phyloP scores from a whole-genome alignment of 2,888 invertebrate genomes.

The Colletes collaris region DNA sequence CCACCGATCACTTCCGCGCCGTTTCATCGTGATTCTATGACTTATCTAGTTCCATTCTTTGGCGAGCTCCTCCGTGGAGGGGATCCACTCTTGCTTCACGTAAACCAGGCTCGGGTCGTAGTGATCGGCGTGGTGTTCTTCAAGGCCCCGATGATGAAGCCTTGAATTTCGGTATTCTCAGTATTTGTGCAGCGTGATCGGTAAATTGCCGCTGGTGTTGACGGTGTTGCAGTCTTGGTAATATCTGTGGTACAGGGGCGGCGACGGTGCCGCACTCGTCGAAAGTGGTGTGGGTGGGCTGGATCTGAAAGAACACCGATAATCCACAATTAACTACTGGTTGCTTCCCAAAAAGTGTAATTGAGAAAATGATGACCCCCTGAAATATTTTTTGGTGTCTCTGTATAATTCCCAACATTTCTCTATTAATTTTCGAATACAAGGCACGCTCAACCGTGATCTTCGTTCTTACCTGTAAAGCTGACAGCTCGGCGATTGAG shows the following conservation, averaged over 20 bases:
- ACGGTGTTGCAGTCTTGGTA: slow-evolving; percentile 82
- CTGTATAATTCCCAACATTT: too few species aligned
- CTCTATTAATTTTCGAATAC: too few species aligned
- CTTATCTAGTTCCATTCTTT: slow-evolving; percentile 78
- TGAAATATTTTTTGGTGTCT: too few species aligned
- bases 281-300: slow-evolving; percentile 81
- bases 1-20: slow-evolving; percentile 1
- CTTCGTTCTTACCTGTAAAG: slow-evolving; percentile 77
- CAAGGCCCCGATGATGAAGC: slow-evolving; percentile 77
- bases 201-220: slow-evolving; percentile 80
- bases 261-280: slow-evolving; percentile 79
- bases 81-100: slow-evolving; percentile 81
- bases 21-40: slow-evolving; percentile 28
- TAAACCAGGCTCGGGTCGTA: slow-evolving; percentile 78
- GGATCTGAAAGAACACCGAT: slow-evolving; percentile 71
- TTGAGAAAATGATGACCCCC: too few species aligned
- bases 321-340: too few species aligned
- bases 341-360: too few species aligned
- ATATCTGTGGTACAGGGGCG: slow-evolving; percentile 80
- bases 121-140: slow-evolving; percentile 67
- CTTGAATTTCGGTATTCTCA: slow-evolving; percentile 82
- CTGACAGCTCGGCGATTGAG: slow-evolving; percentile 81
- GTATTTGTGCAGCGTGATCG: slow-evolving; percentile 82
- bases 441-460: neutral
- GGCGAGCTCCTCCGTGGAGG: slow-evolving; percentile 76